Evolutionary conservation across 2,888 invertebrate species (phyloP), one percentile per base, ranked within the genome.

Genomic region (Synanthedon andrenaeformis): DNA sequence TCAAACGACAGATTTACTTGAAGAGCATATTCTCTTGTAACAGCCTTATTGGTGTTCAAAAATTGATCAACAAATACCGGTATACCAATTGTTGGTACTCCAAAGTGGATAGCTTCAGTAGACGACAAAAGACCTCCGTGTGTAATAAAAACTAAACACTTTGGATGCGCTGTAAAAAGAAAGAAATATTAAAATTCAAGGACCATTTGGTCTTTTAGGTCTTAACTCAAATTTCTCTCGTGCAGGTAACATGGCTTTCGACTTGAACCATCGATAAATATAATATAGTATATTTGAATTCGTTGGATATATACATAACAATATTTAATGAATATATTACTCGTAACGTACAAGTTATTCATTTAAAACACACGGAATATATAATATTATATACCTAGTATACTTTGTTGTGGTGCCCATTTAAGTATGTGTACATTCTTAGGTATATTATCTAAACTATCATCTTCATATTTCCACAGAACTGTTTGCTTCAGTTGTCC

Each of bases 341-440:
- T 23, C 23, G 23, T 4, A 23, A 23, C 4, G 5, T 23, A 23
- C 23, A 23, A 23, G 23, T 23, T 23, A 23, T 23, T 23, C 4
- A 23, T 5, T 23, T 5, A 23, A 23, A 23, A 23, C 1, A 23
- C 23, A 23, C 23, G 23, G 35, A 5, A 49, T 49, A 8, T 3
- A 28, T 17, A 13, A 28, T n/a, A 53, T 62, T 17, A 17, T 17
- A 17, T 61, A 81, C 82, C 72, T 55, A 84, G 66, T 55, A 84
- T 77, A 51, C 80, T 80, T 14, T 65, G 70, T 53, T 83, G 82
- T n/a, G 82, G 81, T 17, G 82, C 79, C 82, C 82, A 82, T 51
- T 77, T 61, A 0, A 80, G 54, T 41, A 79, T 67, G 42, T 77
- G 76, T 0, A 84, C 71, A 56, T 83, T 82, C 3, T 64, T 62